Percentiles rank a stretch among this genome's conserved stretches.
These are phyloP conservation scores for Rhadina sibilatrix DNA, from an alignment of 2,113 vertebrate species.

Conservation along the genomic window DNA sequence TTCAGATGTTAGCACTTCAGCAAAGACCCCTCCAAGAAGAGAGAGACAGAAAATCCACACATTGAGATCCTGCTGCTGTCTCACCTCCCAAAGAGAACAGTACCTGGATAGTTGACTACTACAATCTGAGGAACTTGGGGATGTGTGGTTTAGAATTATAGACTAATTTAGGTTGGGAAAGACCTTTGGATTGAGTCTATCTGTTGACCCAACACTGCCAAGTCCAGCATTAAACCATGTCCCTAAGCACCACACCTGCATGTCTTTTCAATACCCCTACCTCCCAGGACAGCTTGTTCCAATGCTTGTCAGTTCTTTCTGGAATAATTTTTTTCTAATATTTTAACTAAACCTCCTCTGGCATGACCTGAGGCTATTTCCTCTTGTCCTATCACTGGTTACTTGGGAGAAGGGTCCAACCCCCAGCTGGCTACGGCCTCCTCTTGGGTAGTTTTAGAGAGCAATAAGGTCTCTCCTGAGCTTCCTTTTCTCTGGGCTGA, in stretches of 20 bases:
- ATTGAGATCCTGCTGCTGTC: background rate
- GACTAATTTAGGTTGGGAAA: background rate
- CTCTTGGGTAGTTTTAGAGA: background rate
- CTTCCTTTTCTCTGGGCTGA: background rate
- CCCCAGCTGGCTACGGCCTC: accelerated
- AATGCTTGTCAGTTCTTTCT: background rate
- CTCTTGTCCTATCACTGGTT: accelerated
- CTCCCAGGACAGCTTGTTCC: background rate
- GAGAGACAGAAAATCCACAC: background rate
- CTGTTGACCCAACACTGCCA: background rate
- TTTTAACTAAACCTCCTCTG: background rate
- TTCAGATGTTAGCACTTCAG: background rate
- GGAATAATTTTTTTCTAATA: background rate
- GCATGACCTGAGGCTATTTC: background rate
- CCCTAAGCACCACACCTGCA: background rate
- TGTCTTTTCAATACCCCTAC: background rate
- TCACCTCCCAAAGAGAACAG: background rate
- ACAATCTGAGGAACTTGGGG: background rate
- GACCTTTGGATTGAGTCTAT: background rate
- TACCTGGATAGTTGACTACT: background rate
- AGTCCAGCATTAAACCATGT: background rate
- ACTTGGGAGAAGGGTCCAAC: background rate
- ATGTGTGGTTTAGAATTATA: background rate
- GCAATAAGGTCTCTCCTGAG: background rate
- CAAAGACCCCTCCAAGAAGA: background rate